Base-by-base conservation (phyloP, 2,797 vertebrate genomes). In the Sternarchorhynchus goeldii region DNA sequence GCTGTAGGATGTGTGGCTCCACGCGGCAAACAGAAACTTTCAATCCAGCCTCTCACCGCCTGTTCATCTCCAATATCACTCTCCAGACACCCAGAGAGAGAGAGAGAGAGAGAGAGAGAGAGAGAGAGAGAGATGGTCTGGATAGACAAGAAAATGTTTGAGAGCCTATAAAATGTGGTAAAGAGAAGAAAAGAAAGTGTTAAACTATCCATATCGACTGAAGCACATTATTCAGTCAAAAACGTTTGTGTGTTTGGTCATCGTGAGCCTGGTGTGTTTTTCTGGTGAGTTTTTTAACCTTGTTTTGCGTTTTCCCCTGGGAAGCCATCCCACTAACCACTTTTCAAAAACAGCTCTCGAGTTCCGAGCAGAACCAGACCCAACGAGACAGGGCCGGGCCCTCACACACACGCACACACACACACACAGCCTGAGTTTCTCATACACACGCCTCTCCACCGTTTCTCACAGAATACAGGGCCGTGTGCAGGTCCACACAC, bases 1-100 rank as follows among this genome's bases (percentile, higher is more conserved):
- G 55, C 25, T 56, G 65, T 60, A 39, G 73, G 73, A 75, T 64
- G 64, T 41, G 39, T 50, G 45, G 45, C 75, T 68, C 65, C 75
- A 77, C 45, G 10, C 45, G 10, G 45, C 60, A 20, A 77, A 68
- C 65, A 59, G 31, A 67, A 57, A 64, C 64, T 76, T 74, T 65
- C 59, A 73, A 77, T 69, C 69, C 70, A 69, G 73, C 57, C 69
- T 67, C 66, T 78, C 75, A 73, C 65, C 57, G 53, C 45, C 58
- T 25, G 20, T 66, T 60, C 36, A 50, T 68, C 64, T 81, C 32
- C 8, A 57, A 63, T 73, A 81, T 4, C 73, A 68, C 16, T 45
- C 25, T 64, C 31, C 21, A 50, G 39, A 41, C 39, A 41, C 39
- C 10, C 39, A 10, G 39, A 41, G 39, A 41, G 10, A 6, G 10